Conservation (phyloP, 2,113 vertebrate genomes). For the Dolichotis patagonum region DNA sequence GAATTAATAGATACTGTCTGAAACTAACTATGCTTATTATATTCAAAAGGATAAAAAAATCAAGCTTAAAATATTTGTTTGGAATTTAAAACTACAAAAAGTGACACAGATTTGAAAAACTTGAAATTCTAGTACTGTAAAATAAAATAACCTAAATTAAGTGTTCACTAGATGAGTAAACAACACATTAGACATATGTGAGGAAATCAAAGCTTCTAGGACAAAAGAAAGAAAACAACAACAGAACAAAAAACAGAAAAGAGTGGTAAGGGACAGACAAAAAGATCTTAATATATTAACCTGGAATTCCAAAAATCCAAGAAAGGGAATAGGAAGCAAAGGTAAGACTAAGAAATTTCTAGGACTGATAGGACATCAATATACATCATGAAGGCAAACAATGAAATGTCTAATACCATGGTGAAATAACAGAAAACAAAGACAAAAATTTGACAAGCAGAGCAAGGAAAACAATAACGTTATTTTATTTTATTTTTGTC, state of each 20-base stretch:
- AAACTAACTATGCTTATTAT: conserved; percentile 11
- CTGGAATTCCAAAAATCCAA: background rate
- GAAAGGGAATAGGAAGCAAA: background rate
- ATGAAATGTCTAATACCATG: background rate
- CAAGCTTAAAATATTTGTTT: background rate
- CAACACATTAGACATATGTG: background rate
- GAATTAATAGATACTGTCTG: background rate
- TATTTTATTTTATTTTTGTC: background rate
- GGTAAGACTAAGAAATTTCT: background rate
- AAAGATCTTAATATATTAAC: background rate
- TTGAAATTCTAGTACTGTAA: conserved; percentile 15
- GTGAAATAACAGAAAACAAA: conserved; percentile 31
- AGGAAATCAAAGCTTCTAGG: background rate
- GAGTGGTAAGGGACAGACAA: background rate
- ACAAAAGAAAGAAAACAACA: background rate
- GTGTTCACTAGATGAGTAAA: background rate
- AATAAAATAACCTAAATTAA: conserved; percentile 18
- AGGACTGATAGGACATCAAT: background rate
- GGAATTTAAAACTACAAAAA: background rate
- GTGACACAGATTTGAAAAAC: background rate
- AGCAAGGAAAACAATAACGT: background rate
- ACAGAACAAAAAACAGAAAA: background rate
- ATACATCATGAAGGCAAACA: background rate
- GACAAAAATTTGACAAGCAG: background rate
- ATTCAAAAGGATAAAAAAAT: background rate